Base-by-base conservation (phyloP, 2,113 vertebrate genomes). In the Semnopithecus entellus region DNA sequence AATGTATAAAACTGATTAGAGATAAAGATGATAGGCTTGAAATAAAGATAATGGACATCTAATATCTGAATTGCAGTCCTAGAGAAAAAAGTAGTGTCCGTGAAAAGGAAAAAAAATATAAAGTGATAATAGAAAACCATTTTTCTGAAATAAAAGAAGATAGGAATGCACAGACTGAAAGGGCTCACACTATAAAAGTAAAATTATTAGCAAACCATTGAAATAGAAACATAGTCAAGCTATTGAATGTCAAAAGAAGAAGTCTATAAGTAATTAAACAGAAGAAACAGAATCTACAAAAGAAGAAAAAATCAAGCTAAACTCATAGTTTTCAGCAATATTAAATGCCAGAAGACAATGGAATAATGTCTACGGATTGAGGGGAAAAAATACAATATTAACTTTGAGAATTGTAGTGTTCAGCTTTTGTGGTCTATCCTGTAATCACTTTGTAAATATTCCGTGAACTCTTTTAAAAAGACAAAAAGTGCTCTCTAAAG, bases 171-270 rank as follows among this genome's bases (percentile, higher is more conserved):
- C 30, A 90, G 14, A 52, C 18, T 88, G 57, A 88, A 83, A 92
- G 9, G 35, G 3, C 4, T 91, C 59, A 70, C 2, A n/a, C 30
- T n/a, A 79, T 3, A 16, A 9, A 61, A 57, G 43, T 22, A 40
- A 70, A 84, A 50, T 83, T 86, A 93, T 76, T 83, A 93, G 64
- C n/a, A 88, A 96, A 22, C 76, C 76, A 59, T 38, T 91, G 68
- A 94, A 83, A 88, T 4, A 90, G 68, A 84, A 81, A 81, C 43
- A 85, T 8, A 76, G 64, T 43, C 5, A 79, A 38, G 16, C 32
- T 45, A 94, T 10, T 61, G 68, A 76, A 50, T 50, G 55, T 84
- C 22, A 70, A 88, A 92, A 92, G 52, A 57, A 94, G 68, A 81
- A 40, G 18, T 61, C 40, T 91, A 45, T n/a, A 88, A 61, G 32